Percentiles rank a stretch among this genome's conserved stretches.
Conservation (phyloP, 2,888 invertebrate species). For the Drosophila mayaguana region DNA sequence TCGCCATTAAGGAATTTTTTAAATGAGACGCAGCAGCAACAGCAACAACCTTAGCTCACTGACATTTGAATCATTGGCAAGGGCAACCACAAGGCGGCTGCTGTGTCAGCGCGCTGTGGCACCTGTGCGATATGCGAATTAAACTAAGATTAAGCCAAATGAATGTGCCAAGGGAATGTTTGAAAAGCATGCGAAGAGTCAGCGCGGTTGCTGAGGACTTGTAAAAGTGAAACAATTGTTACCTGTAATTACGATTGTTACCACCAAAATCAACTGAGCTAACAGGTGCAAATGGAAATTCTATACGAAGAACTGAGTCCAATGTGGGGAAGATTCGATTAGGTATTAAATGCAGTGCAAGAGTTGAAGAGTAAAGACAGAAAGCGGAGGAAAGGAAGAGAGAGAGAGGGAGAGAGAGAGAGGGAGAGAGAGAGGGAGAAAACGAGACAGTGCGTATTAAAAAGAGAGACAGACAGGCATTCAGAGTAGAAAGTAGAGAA, state of each 20-base stretch:
- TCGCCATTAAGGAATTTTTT: constrained; percentile 25
- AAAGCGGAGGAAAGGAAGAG: neutral
- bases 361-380: neutral
- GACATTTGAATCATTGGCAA: constrained; percentile 66
- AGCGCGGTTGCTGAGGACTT: constrained; percentile 31
- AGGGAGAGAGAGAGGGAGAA: neutral
- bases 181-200: constrained; percentile 16
- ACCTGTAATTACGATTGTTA: constrained; percentile 25
- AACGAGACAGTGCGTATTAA: too few species aligned
- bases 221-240: neutral
- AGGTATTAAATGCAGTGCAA: neutral
- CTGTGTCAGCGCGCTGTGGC: constrained; percentile 17
- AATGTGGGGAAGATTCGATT: too few species aligned
- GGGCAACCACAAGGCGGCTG: constrained; percentile 46
- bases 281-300: neutral
- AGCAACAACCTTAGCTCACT: constrained; percentile 3
- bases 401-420: neutral
- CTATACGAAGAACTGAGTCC: too few species aligned
- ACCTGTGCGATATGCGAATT: constrained; percentile 54
- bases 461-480: neutral
- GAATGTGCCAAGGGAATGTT: constrained; percentile 9
- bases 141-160: constrained; percentile 12
- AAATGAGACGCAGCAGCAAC: constrained; percentile 20
- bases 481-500: neutral
- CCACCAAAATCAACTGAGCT: neutral